Percentiles rank a stretch among this genome's conserved stretches.
Conservation (phyloP, 2,113 vertebrate species). For the Aptenodytes patagonicus region DNA sequence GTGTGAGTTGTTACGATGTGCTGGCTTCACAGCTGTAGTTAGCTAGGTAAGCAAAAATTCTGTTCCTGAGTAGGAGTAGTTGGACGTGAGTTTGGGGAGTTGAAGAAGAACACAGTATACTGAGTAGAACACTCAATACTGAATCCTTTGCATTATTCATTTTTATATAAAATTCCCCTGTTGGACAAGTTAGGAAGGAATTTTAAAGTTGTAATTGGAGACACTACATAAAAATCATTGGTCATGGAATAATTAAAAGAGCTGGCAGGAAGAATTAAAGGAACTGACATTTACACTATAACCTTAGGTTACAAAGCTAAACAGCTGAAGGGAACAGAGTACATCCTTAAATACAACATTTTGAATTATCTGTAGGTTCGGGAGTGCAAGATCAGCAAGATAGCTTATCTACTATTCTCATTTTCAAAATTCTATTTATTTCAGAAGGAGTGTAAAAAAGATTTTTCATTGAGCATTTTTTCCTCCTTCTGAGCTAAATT, state of each 20-base stretch:
- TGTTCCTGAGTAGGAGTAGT: background rate
- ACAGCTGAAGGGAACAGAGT: background rate
- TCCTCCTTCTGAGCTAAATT: background rate
- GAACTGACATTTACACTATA: background rate
- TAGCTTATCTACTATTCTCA: background rate
- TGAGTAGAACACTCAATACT: background rate
- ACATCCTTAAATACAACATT: background rate
- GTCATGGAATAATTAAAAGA: background rate
- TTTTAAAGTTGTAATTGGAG: background rate
- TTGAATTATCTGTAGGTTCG: background rate
- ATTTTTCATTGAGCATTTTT: background rate
- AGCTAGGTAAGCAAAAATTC: background rate
- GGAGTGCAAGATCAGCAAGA: background rate
- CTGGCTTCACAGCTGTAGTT: background rate
- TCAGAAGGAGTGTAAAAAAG: background rate
- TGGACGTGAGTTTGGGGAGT: background rate
- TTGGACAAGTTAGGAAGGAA: background rate
- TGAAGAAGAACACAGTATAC: background rate
- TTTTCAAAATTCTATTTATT: background rate
- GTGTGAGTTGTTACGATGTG: background rate
- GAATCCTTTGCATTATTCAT: background rate
- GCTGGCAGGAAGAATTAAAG: background rate
- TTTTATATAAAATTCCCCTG: background rate
- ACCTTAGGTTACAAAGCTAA: background rate
- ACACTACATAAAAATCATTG: background rate